A percentile compares a stretch with the other conserved stretches of the same genome.
Conservation (phyloP, 1,140 invertebrate genomes). For the Bombus superbus region DNA sequence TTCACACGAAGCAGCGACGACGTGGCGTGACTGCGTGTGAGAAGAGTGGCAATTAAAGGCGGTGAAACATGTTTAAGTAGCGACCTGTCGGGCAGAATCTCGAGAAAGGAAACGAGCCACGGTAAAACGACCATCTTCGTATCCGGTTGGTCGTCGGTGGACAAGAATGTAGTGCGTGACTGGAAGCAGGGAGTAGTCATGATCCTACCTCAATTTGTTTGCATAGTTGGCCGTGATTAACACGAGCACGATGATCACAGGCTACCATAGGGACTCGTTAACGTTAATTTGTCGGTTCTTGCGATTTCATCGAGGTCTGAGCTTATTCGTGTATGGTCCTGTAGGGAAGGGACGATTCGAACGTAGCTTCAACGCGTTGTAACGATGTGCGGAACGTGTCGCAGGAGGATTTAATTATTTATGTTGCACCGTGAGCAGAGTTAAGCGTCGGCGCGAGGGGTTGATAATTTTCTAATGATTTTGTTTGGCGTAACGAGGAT, state of each 20-base stretch:
- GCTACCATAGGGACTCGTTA: not conserved
- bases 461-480: not conserved
- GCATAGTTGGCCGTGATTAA: slow-evolving; percentile 18
- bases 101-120: slow-evolving; percentile 44
- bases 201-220: slow-evolving; percentile 15
- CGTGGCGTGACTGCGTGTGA: slow-evolving; percentile 35
- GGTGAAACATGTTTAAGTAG: slow-evolving; percentile 33
- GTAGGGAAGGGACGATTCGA: not conserved
- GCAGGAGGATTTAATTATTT: not conserved
- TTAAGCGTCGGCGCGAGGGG: not conserved
- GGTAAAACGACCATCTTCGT: slow-evolving; percentile 18
- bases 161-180: not conserved
- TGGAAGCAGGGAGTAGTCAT: not conserved
- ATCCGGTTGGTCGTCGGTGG: slow-evolving; percentile 31
- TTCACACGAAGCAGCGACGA: not conserved
- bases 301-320: not conserved
- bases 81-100: slow-evolving; percentile 13
- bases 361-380: not conserved
- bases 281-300: not conserved
- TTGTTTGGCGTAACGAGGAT: not conserved
- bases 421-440: not conserved
- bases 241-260: not conserved
- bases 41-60: slow-evolving; percentile 54
- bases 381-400: not conserved
- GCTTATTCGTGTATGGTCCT: not conserved